Evolutionary conservation across 2,113 vertebrate genomes (phyloP).

Genomic region (Coregonus clupeaformis): DNA sequence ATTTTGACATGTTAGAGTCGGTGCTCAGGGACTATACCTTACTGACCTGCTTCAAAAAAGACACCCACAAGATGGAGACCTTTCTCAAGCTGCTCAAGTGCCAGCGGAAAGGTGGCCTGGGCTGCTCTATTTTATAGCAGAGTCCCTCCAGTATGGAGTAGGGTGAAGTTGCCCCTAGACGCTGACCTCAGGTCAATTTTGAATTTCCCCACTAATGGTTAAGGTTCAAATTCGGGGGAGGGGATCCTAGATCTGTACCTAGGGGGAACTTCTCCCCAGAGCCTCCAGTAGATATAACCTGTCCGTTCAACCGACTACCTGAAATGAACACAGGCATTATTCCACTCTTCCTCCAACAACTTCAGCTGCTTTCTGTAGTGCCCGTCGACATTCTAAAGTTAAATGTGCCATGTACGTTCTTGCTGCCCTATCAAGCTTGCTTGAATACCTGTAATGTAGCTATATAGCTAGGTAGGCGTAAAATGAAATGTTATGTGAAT

Average conservation of each 20-base stretch:
- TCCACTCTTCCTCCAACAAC: neutral
- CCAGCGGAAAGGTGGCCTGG: conserved; percentile 16
- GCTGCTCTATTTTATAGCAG: conserved; percentile 35
- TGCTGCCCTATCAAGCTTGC: no score
- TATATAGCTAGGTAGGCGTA: no score
- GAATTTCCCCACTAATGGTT: no score
- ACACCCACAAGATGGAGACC: conserved; percentile 53
- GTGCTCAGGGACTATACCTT: conserved; percentile 43
- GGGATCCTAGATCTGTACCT: no score
- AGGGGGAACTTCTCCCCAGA: neutral
- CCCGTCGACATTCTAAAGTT: neutral
- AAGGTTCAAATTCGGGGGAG: no score
- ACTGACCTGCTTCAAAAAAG: conserved; percentile 53
- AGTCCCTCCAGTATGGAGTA: neutral
- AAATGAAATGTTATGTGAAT: no score
- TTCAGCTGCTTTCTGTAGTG: neutral
- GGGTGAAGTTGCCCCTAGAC: no score
- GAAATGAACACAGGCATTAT: neutral
- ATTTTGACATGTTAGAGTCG: conserved; percentile 15
- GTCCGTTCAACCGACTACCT: neutral
- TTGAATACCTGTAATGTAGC: no score
- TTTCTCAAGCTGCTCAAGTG: conserved; percentile 53
- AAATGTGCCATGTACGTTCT: neutral
- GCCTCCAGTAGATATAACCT: neutral
- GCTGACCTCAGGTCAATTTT: no score